Conservation (phyloP, 2,113 vertebrate genomes). For the Alligator mississippiensis region DNA sequence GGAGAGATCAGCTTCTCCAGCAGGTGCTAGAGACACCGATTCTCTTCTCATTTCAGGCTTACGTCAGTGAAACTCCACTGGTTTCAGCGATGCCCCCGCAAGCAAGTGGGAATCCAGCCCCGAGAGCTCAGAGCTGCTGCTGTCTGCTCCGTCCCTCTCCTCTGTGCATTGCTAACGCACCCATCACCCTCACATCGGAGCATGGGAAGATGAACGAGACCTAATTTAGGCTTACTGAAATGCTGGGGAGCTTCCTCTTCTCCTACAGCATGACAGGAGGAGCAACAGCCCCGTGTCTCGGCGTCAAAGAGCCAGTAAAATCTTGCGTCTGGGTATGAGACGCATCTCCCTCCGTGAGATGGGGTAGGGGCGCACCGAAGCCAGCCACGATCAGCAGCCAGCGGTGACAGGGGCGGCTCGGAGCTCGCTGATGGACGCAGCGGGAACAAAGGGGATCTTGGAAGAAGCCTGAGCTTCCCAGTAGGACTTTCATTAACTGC, state of each 20-base stretch:
- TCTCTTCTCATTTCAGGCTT: background rate
- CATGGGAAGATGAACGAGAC: background rate
- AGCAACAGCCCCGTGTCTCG: background rate
- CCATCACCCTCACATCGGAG: background rate
- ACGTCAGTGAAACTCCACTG: background rate
- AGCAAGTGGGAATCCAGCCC: background rate
- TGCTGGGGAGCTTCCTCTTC: background rate
- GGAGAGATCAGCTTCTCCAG: background rate
- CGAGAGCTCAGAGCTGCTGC: background rate
- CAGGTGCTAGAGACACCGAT: background rate
- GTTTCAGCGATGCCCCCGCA: background rate
- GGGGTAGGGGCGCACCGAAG: background rate
- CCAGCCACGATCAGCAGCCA: background rate
- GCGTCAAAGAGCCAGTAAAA: no score
- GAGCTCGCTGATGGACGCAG: background rate
- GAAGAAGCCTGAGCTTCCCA: background rate
- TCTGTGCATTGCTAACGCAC: no score
- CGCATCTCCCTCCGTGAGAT: background rate
- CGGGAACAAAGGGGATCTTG: background rate
- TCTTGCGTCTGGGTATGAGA: no score
- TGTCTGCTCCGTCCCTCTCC: background rate
- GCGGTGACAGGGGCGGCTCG: rapidly evolving
- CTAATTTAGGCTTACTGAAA: background rate
- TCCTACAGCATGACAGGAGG: background rate
- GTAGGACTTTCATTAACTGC: background rate